Percentiles rank a stretch among this genome's conserved stretches.
These are phyloP conservation scores for Pinctada fucata DNA, from an alignment of 2,888 invertebrate genomes.

Conservation along the genomic window DNA sequence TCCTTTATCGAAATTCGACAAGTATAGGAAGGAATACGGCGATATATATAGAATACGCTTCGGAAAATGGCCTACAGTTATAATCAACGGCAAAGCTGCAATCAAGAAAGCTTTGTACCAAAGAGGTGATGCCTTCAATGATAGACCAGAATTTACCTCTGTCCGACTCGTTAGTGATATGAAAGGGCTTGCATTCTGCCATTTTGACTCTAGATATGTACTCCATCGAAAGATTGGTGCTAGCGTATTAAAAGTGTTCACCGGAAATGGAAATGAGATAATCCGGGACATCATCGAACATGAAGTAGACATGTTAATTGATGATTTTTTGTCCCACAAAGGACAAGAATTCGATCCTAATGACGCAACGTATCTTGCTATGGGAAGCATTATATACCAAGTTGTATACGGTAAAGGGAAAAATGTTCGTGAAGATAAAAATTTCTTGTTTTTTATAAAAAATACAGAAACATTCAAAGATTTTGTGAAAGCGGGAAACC, in stretches of 20 bases:
- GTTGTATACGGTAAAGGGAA: not conserved
- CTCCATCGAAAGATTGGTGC: constrained; percentile 33
- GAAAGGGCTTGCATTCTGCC: constrained; percentile 27
- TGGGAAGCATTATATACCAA: constrained; percentile 18
- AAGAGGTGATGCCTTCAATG: constrained; percentile 33
- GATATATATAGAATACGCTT: constrained; percentile 26
- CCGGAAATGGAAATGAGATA: constrained; percentile 29
- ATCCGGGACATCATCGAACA: constrained; percentile 32
- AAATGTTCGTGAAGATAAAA: constrained; percentile 18
- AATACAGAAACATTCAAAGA: constrained; percentile 16
- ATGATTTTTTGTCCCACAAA: constrained; percentile 8
- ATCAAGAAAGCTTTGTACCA: constrained; percentile 30
- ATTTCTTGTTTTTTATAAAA: not conserved
- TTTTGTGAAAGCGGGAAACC: constrained; percentile 41
- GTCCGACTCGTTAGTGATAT: constrained; percentile 10
- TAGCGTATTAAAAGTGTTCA: constrained; percentile 30
- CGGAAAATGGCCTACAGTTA: constrained; percentile 43
- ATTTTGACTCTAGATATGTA: constrained; percentile 17
- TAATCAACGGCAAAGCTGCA: constrained; percentile 39
- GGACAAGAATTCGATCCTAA: constrained; percentile 7
- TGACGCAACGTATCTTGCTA: not conserved
- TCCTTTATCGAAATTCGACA: constrained; percentile 32
- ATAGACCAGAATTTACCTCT: constrained; percentile 33
- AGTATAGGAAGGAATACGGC: constrained; percentile 10
- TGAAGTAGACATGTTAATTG: constrained; percentile 17